These are phyloP conservation scores for Erpobdella octoculata DNA, from an alignment of 2,888 invertebrate genomes.

Conservation along the genomic window DNA sequence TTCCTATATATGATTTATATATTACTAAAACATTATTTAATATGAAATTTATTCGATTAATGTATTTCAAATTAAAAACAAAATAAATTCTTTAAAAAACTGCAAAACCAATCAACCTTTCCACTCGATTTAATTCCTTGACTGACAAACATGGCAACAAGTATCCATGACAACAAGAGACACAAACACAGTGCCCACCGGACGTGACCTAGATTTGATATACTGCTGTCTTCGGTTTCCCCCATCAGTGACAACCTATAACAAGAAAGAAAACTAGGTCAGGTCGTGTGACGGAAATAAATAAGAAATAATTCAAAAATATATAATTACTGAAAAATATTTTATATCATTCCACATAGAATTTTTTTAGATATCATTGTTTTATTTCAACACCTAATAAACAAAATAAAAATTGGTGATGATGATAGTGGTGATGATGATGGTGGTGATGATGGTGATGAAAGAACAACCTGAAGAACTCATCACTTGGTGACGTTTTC, in stretches of 20 bases:
- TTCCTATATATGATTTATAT: no score
- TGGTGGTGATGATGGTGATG: not conserved
- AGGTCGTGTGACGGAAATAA: no score
- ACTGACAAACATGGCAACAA: slow-evolving; percentile 38
- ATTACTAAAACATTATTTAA: no score
- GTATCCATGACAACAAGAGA: slow-evolving; percentile 38
- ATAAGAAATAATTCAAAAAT: no score
- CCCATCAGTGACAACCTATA: slow-evolving; percentile 28
- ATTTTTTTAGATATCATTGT: not conserved
- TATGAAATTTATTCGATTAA: no score
- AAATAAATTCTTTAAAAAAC: not conserved
- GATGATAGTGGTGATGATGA: not conserved
- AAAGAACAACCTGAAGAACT: slow-evolving; percentile 21
- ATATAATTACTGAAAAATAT: no score
- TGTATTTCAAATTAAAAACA: no score
- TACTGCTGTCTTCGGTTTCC: slow-evolving; percentile 27
- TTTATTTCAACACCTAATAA: not conserved
- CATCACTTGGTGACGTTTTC: slow-evolving; percentile 22
- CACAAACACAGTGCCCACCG: slow-evolving; percentile 38
- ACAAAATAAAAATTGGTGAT: not conserved
- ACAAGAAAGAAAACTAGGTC: not conserved
- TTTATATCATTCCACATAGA: no score
- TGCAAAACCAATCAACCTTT: slow-evolving; percentile 31
- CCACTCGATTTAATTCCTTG: slow-evolving; percentile 38
- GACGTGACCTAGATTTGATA: slow-evolving; percentile 35